Evolutionary conservation across 2,113 vertebrate genomes (phyloP).

Genomic region (Recurvirostra avosetta): DNA sequence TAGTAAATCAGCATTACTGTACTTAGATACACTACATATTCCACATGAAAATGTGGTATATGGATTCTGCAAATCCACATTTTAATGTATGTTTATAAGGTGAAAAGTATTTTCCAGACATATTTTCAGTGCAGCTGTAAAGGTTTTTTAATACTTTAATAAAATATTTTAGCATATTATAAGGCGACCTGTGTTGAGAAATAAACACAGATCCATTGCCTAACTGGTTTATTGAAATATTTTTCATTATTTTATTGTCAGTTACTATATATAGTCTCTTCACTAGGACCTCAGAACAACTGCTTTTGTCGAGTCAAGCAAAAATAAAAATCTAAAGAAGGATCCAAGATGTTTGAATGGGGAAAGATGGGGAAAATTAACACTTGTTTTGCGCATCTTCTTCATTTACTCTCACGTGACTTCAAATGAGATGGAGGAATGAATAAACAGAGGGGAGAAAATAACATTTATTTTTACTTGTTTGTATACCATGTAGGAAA

Average conservation of each 20-base stretch:
- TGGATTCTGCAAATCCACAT: background rate
- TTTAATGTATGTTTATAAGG: background rate
- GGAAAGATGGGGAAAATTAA: background rate
- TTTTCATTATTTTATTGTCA: background rate
- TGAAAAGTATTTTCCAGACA: background rate
- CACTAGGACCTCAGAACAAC: background rate
- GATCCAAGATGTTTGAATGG: background rate
- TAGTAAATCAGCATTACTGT: background rate
- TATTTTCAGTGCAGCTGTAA: background rate
- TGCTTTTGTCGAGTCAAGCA: background rate
- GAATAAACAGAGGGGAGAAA: background rate
- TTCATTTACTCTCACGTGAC: background rate
- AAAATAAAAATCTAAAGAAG: background rate
- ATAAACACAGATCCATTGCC: background rate
- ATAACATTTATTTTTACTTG: background rate
- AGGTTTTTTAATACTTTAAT: background rate
- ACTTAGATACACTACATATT: background rate
- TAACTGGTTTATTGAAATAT: background rate
- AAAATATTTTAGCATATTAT: background rate
- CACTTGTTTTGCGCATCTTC: background rate
- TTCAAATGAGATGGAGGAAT: background rate
- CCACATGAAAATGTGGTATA: background rate
- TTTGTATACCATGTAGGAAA: background rate
- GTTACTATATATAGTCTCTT: background rate
- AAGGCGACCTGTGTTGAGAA: background rate